Base-by-base conservation (phyloP, 1,140 invertebrate genomes). In the Brachionus manjavacas region DNA sequence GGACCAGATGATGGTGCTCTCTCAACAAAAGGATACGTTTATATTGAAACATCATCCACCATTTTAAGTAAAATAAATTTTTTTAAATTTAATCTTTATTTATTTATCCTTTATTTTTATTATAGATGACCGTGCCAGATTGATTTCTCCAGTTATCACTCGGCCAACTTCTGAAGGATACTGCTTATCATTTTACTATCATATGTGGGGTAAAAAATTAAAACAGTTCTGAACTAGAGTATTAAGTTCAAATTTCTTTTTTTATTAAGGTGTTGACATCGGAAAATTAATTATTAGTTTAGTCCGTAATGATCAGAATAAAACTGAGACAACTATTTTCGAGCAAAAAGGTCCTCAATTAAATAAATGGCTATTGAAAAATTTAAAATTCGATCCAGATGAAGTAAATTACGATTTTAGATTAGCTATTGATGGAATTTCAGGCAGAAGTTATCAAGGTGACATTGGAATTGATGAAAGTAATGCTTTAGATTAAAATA, bases 21-120 rank as follows among this genome's bases (percentile, higher is more conserved):
- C 20, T 43, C 31, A 35, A 81, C 79, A 11, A 2, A 60, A 64
- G 52, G 79, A 4, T 88, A 88, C 23, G 84, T 86, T 9, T 87
- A 83, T 35, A 86, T 87, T n/a, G 87, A 88, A 85, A 86, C 86
- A 16, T 87, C 86, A 79, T 74, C 80, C 4, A 81, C 79, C 12
- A 20, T 16, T 16, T 14, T 23, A 60, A 79, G 76, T 52, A 79
- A 23, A 52, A 14, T 20, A n/a, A 25, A 35, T 2, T 31, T 60
- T n/a, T 79, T 12, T 28, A 23, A 1, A 16, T 28, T 16, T 7
- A 6, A 4, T 60, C 20, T 49, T 28, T 52, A 78, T 43, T 55
- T 49, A 43, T 0, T 41, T 78, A 35, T 35, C 6, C 1, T 35
- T 0, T 35, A 35, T 35, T 35, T 35, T 0, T 7, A 7, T 39